Base-by-base conservation (phyloP, 2,888 invertebrate genomes). In the Stenodera caucasica region DNA sequence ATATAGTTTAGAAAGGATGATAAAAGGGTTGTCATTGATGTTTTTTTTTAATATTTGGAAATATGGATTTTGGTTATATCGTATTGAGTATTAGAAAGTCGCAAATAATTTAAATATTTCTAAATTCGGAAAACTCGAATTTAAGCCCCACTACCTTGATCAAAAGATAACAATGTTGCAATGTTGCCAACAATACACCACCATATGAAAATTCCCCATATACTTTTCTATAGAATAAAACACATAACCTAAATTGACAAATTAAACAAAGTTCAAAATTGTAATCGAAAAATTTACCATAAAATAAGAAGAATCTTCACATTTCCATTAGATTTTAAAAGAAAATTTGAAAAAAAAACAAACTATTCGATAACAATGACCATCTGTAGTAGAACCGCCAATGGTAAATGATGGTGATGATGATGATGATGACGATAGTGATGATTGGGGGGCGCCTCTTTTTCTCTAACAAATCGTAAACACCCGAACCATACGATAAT, bases 341-440 rank as follows among this genome's bases (percentile, higher is more conserved):
- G n/a, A n/a, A n/a, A n/a, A 72, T 11, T 21, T 9, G 5, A 9
- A 21, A 12, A 12, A 45, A 12, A 5, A 1, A 1, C 5, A 5
- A 23, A 45, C 23, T 23, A 45, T 72, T 71, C 69, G 73, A 75
- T 72, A 74, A 72, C 76, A 76, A 72, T 71, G 74, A 79, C 79
- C 80, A 80, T 77, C 80, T 79, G 80, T 78, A 40, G 9, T 33
- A 26, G 23, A 12, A 78, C 78, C 77, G 76, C 80, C 80, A 80
- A 80, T 80, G 78, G 78, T 71, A 26, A 26, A 26, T 26, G 26
- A 26, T 72, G 72, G 69, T 68, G 68, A 70, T 67, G 35, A 14
- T 35, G 40, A 23, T 45, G 45, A 45, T 45, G 45, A 45, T 8
- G 45, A 45, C 12, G 9, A 18, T 45, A 18, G 14, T 40, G 40